Conservation (phyloP, 2,113 vertebrate genomes). For the Centrocercus urophasianus region DNA sequence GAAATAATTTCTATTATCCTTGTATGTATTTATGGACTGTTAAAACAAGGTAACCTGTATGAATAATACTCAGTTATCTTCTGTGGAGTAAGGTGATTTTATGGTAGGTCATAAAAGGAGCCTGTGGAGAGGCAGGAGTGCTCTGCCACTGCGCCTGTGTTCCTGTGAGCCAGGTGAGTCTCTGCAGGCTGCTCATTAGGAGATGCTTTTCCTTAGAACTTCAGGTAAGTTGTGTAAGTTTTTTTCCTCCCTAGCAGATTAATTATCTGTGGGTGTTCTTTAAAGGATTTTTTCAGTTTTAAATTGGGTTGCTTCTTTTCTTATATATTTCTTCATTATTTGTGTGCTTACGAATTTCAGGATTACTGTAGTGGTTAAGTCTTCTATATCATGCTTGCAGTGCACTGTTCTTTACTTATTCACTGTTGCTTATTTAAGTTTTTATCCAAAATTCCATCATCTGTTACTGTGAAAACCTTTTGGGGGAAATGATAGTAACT, state of each 20-base stretch:
- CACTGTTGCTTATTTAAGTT: not conserved
- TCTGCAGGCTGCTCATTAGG: not conserved
- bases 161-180: not conserved
- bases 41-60: conserved; percentile 8
- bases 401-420: not conserved
- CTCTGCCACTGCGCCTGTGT: not conserved
- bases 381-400: not conserved
- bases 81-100: not conserved
- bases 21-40: not conserved
- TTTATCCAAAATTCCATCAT: not conserved
- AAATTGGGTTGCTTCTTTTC: not conserved
- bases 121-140: not conserved
- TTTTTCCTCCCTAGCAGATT: not conserved
- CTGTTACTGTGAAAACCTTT: not conserved
- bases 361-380: not conserved
- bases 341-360: not conserved
- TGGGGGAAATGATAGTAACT: not conserved
- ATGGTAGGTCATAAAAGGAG: conserved; percentile 30
- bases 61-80: not conserved
- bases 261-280: not conserved
- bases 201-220: not conserved
- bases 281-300: not conserved
- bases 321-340: not conserved
- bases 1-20: not conserved
- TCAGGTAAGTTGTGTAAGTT: not conserved